phyloP scores from a whole-genome alignment of 2,797 vertebrate species.

The Periophthalmus magnuspinnatus region DNA sequence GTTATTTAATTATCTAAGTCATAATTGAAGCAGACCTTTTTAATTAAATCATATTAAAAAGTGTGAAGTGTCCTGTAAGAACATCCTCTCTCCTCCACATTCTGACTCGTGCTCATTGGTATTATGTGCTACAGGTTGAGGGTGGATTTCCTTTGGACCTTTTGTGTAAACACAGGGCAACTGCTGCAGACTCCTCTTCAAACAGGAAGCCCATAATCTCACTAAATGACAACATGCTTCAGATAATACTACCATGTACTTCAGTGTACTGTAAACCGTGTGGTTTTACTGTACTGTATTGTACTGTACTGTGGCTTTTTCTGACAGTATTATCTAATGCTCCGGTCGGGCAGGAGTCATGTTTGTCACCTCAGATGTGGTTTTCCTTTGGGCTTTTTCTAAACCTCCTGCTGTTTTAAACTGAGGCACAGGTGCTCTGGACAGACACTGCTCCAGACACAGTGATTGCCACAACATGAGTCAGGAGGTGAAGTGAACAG shows the following conservation, averaged over 20 bases:
- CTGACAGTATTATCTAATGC: constrained; percentile 31
- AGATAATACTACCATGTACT: constrained; percentile 17
- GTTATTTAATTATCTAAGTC: too few relatives aligned
- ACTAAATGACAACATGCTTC: constrained; percentile 33
- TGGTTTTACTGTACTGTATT: constrained; percentile 20
- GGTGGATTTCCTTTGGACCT: constrained; percentile 20
- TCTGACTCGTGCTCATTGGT: constrained; percentile 6
- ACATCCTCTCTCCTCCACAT: neutral
- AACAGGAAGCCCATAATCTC: constrained; percentile 46
- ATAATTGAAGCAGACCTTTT: too few relatives aligned
- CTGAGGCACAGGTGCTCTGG: constrained; percentile 57
- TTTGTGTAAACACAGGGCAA: constrained; percentile 20
- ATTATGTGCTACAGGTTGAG: constrained; percentile 5
- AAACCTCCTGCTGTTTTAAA: constrained; percentile 26
- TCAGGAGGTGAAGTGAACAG: constrained; percentile 46
- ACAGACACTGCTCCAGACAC: constrained; percentile 27
- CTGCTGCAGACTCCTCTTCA: constrained; percentile 15
- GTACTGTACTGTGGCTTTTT: constrained; percentile 35
- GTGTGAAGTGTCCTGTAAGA: neutral
- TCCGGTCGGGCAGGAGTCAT: constrained; percentile 37
- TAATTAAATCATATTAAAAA: neutral
- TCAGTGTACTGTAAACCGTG: constrained; percentile 25
- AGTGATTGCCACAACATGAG: constrained; percentile 39
- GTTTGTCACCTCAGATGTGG: constrained; percentile 47
- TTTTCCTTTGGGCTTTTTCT: constrained; percentile 24